Base-by-base conservation (phyloP, 2,113 vertebrate genomes). In the Bambusicola thoracicus region DNA sequence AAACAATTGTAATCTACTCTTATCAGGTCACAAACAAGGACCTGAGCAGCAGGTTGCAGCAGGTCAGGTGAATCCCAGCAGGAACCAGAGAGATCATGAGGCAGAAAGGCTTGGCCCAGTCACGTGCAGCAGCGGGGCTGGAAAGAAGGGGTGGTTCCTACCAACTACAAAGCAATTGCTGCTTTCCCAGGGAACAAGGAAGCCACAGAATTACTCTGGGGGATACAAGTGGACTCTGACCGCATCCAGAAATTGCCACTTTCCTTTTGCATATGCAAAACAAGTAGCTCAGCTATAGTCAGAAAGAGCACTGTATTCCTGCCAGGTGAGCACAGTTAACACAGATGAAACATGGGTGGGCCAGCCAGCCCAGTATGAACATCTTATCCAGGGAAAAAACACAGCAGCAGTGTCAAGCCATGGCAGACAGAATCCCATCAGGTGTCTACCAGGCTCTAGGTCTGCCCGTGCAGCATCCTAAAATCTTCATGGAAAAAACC, bases 241-340 rank as follows among this genome's bases (percentile, higher is more conserved):
- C 93, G 93, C 92, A 96, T 41, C 49, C 65, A 94, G 78, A 95
- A 89, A 81, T 30, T 76, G 81, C 67, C 41, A 59, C 81, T 95
- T 96, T 30, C 56, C 30, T 16, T 84, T 88, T 67, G 56, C 77
- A 84, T 73, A 81, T 65, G 86, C 90, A 92, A 93, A 95, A 20
- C 10, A 53, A 91, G 63, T 55, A 87, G 65, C 48, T 14, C 9
- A 40, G 51, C 56, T 80, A 58, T 13, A 88, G 46, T 27, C 43
- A 68, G 76, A 30, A 82, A 66, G 32, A 65, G 59, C 41, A 22
- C 27, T 11, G 25, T 22, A 48, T 22, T 87, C 20, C 77, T 79
- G 65, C 51, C 43, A 56, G 62, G 53, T 53, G 32, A 76, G 65
- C 5, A 2, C 24, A 25, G 74, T 13, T 86, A 89, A 58, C 36